Base-by-base conservation (phyloP, 1,140 invertebrate species). In the Zaprionus camerounensis region DNA sequence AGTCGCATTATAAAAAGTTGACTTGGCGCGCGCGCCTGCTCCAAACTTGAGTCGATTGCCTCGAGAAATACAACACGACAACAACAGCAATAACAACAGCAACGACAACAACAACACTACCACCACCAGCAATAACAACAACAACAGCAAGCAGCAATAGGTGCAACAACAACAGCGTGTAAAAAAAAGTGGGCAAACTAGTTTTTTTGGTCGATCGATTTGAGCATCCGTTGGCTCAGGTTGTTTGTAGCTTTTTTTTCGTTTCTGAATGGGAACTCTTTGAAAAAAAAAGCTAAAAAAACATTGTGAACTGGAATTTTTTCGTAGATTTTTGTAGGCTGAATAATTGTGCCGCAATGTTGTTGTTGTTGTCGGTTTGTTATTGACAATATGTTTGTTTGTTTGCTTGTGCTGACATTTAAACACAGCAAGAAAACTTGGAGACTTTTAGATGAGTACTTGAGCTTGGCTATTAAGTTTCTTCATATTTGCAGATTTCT, bases 161-260 rank as follows among this genome's bases (percentile, higher is more conserved):
- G 44, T 61, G 59, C 56, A 63, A 71, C 61, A 71, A 59, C 56
- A 76, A 71, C 58, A 75, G 51, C 58, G 59, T 17, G 15, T 17
- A 24, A 58, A 74, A 67, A 67, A 87, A 87, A 87, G 84, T 88
- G 84, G 84, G 84, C 84, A 87, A 87, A 87, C 84, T 87, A 87
- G 84, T 87, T 87, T 87, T 86, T 81, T 84, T 85, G 84, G 81
- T 87, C 66, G 56, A 46, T 46, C 41, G 41, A 46, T 46, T n/a
- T 46, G 41, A 87, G 84, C 83, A 87, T 87, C 83, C 83, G 83
- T 88, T 83, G 83, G 82, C 83, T 82, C 83, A 87, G 83, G 83
- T 87, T 82, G 83, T 80, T 68, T 66, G 78, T 76, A 67, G 62
- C 63, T 76, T 71, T 76, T 82, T 81, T 34, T 20, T n/a, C 7